phyloP scores from a whole-genome alignment of 2,888 invertebrate species.

The Drosophila atripex region DNA sequence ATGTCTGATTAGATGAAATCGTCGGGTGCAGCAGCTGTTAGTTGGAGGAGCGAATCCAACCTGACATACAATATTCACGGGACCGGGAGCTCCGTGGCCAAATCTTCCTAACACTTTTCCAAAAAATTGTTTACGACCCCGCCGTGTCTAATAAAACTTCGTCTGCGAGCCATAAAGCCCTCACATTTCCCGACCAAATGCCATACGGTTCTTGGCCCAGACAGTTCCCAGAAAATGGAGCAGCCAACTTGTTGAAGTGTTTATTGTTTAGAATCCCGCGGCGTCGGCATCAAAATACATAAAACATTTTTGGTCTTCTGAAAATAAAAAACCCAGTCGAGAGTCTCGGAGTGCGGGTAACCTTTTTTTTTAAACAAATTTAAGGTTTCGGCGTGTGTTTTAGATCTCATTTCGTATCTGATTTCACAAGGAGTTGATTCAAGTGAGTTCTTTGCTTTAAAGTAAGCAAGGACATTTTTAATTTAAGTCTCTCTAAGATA shows the following conservation, averaged over 20 bases:
- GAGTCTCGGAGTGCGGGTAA: background rate
- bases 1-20: conserved; percentile 21
- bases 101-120: conserved; percentile 38
- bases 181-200: conserved; percentile 19
- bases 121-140: conserved; percentile 48
- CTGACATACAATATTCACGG: conserved; percentile 38
- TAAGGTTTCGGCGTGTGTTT: background rate
- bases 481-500: too few species aligned
- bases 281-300: conserved; percentile 44
- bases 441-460: background rate
- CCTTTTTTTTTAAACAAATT: background rate
- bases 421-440: background rate
- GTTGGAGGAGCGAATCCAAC: conserved; percentile 15
- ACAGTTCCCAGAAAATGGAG: conserved; percentile 3
- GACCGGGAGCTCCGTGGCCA: conserved; percentile 2
- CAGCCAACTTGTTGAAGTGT: conserved; percentile 62
- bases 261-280: conserved; percentile 53
- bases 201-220: conserved; percentile 22
- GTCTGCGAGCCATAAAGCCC: conserved; percentile 49
- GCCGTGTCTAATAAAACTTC: conserved; percentile 56
- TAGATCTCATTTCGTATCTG: background rate
- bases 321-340: conserved; percentile 43
- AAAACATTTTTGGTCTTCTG: conserved; percentile 43
- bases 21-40: conserved; percentile 1
- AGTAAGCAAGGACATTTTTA: too few species aligned